Conservation (phyloP, 2,797 vertebrate species). For the Argentina silus region DNA sequence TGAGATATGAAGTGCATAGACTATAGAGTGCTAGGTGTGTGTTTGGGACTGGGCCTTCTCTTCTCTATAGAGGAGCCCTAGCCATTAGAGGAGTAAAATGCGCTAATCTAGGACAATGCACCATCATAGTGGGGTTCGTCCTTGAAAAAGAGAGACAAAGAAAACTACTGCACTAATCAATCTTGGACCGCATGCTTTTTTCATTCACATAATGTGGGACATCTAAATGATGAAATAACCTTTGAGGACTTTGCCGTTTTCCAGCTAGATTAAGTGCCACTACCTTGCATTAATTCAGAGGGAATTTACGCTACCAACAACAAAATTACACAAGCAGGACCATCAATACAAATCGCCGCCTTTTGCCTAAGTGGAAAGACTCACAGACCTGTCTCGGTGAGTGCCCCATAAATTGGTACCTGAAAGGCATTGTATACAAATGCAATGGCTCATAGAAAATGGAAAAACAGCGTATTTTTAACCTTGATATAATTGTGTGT, state of each 20-base stretch:
- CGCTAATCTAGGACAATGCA: conserved; percentile 1
- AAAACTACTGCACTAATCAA: conserved; percentile 20
- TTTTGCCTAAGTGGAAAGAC: conserved; percentile 14
- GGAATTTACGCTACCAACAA: conserved; percentile 11
- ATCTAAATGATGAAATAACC: conserved; percentile 16
- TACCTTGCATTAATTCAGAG: conserved; percentile 25
- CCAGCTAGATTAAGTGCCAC: background rate
- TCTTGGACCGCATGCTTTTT: conserved; percentile 5
- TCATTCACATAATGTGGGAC: conserved; percentile 21
- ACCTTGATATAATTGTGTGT: background rate
- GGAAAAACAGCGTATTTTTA: background rate
- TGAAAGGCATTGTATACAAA: background rate
- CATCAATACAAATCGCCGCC: conserved; percentile 14
- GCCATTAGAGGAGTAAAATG: background rate
- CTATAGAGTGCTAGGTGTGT: no score
- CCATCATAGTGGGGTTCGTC: conserved; percentile 9
- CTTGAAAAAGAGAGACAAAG: conserved; percentile 13
- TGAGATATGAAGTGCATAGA: no score
- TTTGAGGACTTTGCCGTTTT: background rate
- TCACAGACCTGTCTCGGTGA: background rate
- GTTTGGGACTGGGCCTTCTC: background rate
- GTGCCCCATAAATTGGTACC: background rate
- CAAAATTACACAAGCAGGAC: conserved; percentile 19
- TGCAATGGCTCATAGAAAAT: background rate
- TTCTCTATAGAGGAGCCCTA: background rate